These are phyloP conservation scores for Rhyacichthys aspro DNA, from an alignment of 2,797 vertebrate genomes.

Conservation along the genomic window DNA sequence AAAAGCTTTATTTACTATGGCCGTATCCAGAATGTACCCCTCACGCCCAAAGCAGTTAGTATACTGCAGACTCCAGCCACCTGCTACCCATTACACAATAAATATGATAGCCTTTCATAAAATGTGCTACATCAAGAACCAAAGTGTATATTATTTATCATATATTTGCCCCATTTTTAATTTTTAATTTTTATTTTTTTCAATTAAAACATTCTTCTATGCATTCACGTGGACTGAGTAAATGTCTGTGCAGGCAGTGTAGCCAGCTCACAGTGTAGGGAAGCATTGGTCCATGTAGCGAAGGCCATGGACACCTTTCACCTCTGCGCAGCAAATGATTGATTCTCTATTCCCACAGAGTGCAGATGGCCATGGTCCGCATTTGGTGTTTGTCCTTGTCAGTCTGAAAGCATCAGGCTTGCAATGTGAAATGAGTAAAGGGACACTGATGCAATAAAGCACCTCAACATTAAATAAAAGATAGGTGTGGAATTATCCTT, in stretches of 20 bases:
- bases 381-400: constrained; percentile 59
- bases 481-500: constrained; percentile 48
- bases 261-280: constrained; percentile 25
- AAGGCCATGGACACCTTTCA: constrained; percentile 58
- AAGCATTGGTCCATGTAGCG: constrained; percentile 11
- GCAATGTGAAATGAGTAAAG: constrained; percentile 48
- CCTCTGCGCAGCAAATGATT: constrained; percentile 59
- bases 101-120: no score
- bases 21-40: no score
- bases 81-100: no score
- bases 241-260: constrained; percentile 11
- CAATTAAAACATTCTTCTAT: neutral
- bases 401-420: constrained; percentile 50
- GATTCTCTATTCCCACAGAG: constrained; percentile 57
- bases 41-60: no score
- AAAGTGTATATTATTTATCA: no score
- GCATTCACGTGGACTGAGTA: constrained; percentile 7
- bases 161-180: no score
- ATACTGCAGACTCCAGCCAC: no score
- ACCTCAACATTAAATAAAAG: constrained; percentile 55
- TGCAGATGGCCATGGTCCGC: constrained; percentile 47
- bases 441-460: constrained; percentile 42
- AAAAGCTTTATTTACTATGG: no score
- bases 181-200: no score
- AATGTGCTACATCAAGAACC: no score